phyloP scores from a whole-genome alignment of 2,797 vertebrate genomes.

The Tapirus indicus region DNA sequence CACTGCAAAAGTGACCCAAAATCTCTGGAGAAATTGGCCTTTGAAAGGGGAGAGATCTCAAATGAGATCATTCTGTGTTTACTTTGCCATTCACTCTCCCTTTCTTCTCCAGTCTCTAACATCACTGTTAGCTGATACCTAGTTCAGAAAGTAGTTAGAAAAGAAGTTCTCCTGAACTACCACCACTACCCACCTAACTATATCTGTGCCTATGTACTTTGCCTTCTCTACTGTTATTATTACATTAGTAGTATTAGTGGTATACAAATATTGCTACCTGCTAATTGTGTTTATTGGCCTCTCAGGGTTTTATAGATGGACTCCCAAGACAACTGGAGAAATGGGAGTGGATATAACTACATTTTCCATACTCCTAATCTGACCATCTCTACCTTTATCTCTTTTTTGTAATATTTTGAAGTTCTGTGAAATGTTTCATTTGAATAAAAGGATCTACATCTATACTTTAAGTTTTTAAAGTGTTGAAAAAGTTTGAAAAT shows the following conservation, averaged over 20 bases:
- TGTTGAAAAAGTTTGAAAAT: background rate
- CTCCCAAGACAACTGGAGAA: background rate
- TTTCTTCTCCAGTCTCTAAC: background rate
- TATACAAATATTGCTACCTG: background rate
- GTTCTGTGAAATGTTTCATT: conserved; percentile 28
- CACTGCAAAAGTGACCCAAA: background rate
- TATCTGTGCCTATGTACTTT: background rate
- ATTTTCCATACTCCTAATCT: background rate
- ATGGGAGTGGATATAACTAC: background rate
- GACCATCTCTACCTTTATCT: background rate
- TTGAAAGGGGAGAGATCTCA: background rate
- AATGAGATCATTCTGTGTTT: background rate
- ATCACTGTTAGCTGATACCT: background rate
- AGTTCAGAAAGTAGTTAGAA: conserved; percentile 5
- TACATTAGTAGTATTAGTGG: background rate
- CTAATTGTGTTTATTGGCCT: background rate
- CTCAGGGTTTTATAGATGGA: background rate
- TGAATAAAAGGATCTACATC: background rate
- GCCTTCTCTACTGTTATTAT: background rate
- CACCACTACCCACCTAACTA: background rate
- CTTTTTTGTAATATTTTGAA: background rate
- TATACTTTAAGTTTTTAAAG: background rate
- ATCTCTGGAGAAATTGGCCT: background rate
- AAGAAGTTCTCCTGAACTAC: background rate
- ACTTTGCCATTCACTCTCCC: background rate